phyloP scores from a whole-genome alignment of 1,140 invertebrate genomes.

The Holcopasites calliopsidis region DNA sequence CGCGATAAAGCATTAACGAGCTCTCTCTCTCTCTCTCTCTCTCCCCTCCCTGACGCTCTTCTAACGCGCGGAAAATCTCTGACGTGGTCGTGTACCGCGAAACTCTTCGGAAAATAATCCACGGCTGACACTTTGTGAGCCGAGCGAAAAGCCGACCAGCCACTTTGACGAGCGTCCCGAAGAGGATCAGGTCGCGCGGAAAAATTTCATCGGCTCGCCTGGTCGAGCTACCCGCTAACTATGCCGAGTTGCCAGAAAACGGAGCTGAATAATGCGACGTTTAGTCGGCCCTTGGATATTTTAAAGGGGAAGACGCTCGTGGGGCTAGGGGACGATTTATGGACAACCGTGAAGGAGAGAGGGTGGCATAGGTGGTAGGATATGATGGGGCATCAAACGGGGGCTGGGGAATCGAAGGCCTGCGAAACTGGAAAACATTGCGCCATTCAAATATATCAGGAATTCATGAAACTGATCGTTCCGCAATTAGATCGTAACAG shows the following conservation, averaged over 20 bases:
- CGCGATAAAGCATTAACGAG: conserved; percentile 57
- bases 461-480: too few species aligned
- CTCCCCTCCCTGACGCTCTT: not conserved
- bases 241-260: not conserved
- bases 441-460: too few species aligned
- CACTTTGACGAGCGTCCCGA: conserved; percentile 51
- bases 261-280: conserved; percentile 8
- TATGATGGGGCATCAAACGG: too few species aligned
- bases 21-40: conserved; percentile 1
- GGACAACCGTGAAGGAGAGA: too few species aligned
- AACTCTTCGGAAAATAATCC: conserved; percentile 44
- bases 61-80: conserved; percentile 31
- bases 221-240: not conserved
- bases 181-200: conserved; percentile 43
- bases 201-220: conserved; percentile 37
- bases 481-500: too few species aligned
- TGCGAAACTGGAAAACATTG: too few species aligned
- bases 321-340: too few species aligned
- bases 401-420: too few species aligned
- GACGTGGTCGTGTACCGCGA: conserved; percentile 10
- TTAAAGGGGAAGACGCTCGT: not conserved
- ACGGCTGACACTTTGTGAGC: conserved; percentile 35
- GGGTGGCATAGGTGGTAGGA: too few species aligned
- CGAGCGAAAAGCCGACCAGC: conserved; percentile 23
- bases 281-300: not conserved